Evolutionary conservation across 1,140 invertebrate species (phyloP), one percentile per base, ranked within the genome.

Genomic region (Hetaerina americana): DNA sequence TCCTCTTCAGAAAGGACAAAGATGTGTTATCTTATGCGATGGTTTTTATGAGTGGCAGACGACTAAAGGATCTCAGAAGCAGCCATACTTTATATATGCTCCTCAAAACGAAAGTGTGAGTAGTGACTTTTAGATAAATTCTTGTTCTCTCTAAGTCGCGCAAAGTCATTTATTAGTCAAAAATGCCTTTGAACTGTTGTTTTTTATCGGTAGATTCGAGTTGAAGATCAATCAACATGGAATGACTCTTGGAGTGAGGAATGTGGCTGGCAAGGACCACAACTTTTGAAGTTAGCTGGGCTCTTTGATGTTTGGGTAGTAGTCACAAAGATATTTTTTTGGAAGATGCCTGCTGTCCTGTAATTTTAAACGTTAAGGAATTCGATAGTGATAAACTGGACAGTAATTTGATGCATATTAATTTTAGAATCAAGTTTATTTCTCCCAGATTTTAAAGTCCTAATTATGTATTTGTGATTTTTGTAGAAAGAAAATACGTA

Each of bases 31-130:
- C 18, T 75, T 94, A 26, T 88, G 85, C 73, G 90, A 94, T 81
- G 93, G 93, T 1, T 94, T 91, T 78, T 95, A 91, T 81, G 93
- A 95, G 81, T 95, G 93, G 93, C 87, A 93, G 79, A 89, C 88
- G 12, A 85, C 84, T 76, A 77, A 76, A 71, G 75, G 75, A 0
- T 79, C 78, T 27, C 84, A 85, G 74, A 94, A 92, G 77, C 89
- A 92, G 78, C 90, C 93, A 0, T 93, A 90, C 80, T 89, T 90
- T 72, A 88, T 95, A 73, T 90, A 90, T 80, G 81, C 85, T 68
- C 82, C 85, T 66, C 87, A 91, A 78, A 72, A 80, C 40, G 75
- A 82, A 27, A 77, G 78, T 66, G 76, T 79, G 8, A 76, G 26
- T n/a, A n/a, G n/a, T n/a, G n/a, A n/a, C n/a, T n/a, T n/a, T n/a